Percentiles rank a stretch among this genome's conserved stretches.
These are phyloP conservation scores for Lacerta viridis DNA, from an alignment of 2,797 vertebrate genomes.

Conservation along the genomic window DNA sequence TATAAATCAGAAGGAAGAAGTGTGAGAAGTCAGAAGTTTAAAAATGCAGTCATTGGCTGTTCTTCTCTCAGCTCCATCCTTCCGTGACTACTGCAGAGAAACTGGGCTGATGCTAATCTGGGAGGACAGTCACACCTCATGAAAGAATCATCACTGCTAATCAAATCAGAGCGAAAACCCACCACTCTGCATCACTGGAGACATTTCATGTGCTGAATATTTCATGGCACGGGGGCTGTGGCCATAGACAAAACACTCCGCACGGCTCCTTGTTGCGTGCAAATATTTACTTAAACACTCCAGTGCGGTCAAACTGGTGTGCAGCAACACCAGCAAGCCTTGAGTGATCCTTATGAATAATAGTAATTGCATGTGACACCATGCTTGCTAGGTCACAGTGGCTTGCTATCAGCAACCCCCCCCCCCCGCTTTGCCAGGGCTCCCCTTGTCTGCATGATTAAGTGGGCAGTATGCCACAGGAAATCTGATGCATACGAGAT, in stretches of 20 bases:
- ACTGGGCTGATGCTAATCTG: conserved; percentile 84
- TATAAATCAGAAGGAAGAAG: not conserved
- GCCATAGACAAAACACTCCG: conserved; percentile 85
- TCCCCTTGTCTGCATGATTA: conserved; percentile 78
- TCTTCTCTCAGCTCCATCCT: conserved; percentile 74
- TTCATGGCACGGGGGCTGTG: conserved; percentile 88
- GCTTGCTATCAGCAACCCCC: conserved; percentile 67
- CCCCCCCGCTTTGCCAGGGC: conserved; percentile 74
- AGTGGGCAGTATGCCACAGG: conserved; percentile 81
- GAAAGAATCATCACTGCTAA: conserved; percentile 97
- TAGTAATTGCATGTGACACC: conserved; percentile 91
- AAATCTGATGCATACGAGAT: conserved; percentile 81
- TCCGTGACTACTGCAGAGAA: conserved; percentile 90
- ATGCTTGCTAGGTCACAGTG: conserved; percentile 81
- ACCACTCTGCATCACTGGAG: conserved; percentile 85
- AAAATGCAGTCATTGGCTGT: conserved; percentile 37
- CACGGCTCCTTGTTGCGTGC: conserved; percentile 89
- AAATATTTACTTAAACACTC: conserved; percentile 92
- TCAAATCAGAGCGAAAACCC: conserved; percentile 95
- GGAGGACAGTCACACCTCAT: conserved; percentile 93
- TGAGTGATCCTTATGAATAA: conserved; percentile 91
- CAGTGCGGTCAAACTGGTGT: conserved; percentile 78
- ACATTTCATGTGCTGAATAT: conserved; percentile 90
- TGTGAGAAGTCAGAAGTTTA: conserved; percentile 36
- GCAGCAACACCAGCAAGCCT: conserved; percentile 80